A percentile compares a stretch with the other conserved stretches of the same genome.
Evolutionary conservation across 2,113 vertebrate genomes (phyloP).

Genomic region (Todiramphus saurophagus): DNA sequence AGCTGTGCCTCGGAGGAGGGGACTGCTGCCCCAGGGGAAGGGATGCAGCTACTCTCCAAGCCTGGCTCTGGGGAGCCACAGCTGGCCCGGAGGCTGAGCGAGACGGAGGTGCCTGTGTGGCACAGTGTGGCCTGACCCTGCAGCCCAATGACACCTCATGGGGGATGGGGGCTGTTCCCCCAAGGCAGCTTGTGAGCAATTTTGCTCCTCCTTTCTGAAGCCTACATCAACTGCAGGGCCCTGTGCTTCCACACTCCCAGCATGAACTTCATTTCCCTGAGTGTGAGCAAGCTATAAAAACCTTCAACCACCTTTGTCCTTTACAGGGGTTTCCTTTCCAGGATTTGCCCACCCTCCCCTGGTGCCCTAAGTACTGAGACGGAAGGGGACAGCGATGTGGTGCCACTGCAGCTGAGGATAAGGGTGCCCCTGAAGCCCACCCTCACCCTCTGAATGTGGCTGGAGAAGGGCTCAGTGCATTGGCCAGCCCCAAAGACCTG

Average conservation of each 20-base stretch:
- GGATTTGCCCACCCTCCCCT: background rate
- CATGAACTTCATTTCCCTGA: background rate
- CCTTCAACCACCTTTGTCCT: background rate
- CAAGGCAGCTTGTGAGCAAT: background rate
- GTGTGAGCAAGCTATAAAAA: background rate
- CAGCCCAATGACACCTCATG: accelerated
- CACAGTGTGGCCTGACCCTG: background rate
- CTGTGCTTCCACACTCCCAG: background rate
- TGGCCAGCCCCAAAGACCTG: background rate
- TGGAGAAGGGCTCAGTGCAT: background rate
- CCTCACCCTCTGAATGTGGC: background rate
- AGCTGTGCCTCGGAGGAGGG: background rate
- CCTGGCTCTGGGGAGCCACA: background rate
- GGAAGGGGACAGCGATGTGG: background rate
- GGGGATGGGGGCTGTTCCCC: background rate
- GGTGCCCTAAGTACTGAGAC: background rate
- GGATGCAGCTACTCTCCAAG: slow-evolving; percentile 63
- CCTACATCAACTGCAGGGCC: background rate
- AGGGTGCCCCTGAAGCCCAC: background rate
- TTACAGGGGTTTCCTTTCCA: background rate
- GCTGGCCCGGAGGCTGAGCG: background rate
- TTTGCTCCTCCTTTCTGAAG: background rate
- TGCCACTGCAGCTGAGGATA: background rate
- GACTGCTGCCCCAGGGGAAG: slow-evolving; percentile 53
- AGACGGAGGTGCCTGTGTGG: background rate